Percentiles rank a stretch among this genome's conserved stretches.
phyloP scores from a whole-genome alignment of 2,797 vertebrate species.

The Hemitrygon akajei region DNA sequence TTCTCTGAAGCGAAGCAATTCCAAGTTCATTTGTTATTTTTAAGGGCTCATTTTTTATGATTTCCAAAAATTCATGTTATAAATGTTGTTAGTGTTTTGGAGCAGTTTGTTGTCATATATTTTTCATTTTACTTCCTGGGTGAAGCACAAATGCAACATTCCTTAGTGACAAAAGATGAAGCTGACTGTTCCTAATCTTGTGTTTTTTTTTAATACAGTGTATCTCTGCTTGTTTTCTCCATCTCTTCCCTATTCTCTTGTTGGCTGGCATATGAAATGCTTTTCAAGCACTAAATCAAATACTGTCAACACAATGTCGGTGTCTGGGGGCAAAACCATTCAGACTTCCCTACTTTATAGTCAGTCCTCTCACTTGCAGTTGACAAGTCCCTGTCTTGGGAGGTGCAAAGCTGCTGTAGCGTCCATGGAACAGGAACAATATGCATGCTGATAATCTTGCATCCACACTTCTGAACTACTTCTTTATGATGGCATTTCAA shows the following conservation, averaged over 20 bases:
- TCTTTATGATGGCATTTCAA: neutral
- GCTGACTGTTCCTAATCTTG: slow-evolving; percentile 33
- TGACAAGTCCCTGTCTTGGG: slow-evolving; percentile 41
- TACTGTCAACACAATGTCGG: slow-evolving; percentile 17
- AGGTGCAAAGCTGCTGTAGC: slow-evolving; percentile 27
- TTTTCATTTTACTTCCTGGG: slow-evolving; percentile 52
- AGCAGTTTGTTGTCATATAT: slow-evolving; percentile 49
- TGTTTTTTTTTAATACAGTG: slow-evolving; percentile 39
- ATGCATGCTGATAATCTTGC: neutral
- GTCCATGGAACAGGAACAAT: neutral
- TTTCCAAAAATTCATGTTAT: slow-evolving; percentile 49
- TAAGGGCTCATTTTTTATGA: slow-evolving; percentile 58
- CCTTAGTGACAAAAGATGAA: slow-evolving; percentile 42
- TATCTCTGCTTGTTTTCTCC: neutral
- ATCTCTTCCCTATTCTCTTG: slow-evolving; percentile 40
- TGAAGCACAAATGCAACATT: slow-evolving; percentile 39
- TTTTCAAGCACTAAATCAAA: slow-evolving; percentile 49
- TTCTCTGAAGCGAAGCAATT: slow-evolving; percentile 60
- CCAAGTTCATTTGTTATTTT: slow-evolving; percentile 62
- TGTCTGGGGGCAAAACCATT: slow-evolving; percentile 18
- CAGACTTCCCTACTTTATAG: neutral
- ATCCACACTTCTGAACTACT: too few relatives aligned
- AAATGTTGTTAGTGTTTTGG: slow-evolving; percentile 45
- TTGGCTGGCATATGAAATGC: slow-evolving; percentile 44
- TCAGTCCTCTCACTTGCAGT: slow-evolving; percentile 42